Conservation (phyloP, 2,797 vertebrate genomes). For the Coilia nasus region DNA sequence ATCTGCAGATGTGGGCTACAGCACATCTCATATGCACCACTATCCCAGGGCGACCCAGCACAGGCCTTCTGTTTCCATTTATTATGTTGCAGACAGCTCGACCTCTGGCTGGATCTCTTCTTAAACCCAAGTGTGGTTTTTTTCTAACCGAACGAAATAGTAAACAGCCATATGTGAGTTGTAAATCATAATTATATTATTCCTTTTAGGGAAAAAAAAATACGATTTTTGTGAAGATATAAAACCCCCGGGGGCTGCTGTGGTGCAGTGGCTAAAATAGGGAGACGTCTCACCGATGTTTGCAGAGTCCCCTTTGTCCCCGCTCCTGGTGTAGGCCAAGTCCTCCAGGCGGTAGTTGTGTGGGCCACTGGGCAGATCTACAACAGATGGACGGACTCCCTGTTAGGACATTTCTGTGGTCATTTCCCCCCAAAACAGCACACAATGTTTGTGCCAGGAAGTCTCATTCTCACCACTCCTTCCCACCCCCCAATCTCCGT, state of each 20-base stretch:
- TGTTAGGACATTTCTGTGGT: not conserved
- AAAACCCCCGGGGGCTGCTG: too few relatives aligned
- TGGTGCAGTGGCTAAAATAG: not conserved
- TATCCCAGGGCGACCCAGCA: not conserved
- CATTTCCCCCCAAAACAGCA: not conserved
- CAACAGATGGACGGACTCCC: not conserved
- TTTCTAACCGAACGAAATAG: not conserved
- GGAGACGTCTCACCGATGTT: slow-evolving; percentile 79
- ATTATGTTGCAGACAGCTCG: not conserved
- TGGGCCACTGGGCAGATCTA: slow-evolving; percentile 81
- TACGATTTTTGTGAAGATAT: too few relatives aligned
- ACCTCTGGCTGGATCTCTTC: not conserved
- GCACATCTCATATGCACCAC: not conserved
- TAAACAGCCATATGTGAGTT: not conserved
- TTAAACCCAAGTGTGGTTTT: not conserved
- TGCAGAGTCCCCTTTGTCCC: slow-evolving; percentile 85
- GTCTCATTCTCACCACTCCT: not conserved
- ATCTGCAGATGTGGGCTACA: too few relatives aligned
- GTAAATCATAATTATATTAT: too few relatives aligned
- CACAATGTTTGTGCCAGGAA: not conserved
- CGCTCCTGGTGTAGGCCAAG: slow-evolving; percentile 83
- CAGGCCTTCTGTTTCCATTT: not conserved
- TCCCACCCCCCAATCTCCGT: not conserved
- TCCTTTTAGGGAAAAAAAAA: too few relatives aligned
- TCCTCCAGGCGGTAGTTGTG: slow-evolving; percentile 82